Evolutionary conservation across 2,113 vertebrate species (phyloP).

Genomic region (Perca schrenkii): DNA sequence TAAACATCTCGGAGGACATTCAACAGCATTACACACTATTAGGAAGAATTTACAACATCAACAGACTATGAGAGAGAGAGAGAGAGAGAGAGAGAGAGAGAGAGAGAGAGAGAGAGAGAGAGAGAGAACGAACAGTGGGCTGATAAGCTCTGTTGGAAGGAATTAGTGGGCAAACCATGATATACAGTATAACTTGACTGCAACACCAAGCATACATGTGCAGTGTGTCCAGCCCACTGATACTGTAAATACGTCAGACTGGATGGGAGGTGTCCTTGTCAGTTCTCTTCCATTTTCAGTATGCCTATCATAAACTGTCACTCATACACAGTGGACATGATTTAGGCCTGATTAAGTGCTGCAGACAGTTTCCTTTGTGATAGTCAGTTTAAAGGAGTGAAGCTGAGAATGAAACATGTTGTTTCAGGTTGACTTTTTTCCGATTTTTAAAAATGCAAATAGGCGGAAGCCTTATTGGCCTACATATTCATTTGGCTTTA

Average conservation of each 20-base stretch:
- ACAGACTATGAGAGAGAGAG: constrained; percentile 2
- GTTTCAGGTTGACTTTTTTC: background rate
- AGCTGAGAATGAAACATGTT: background rate
- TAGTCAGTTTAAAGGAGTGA: no score
- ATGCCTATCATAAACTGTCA: background rate
- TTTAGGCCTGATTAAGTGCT: background rate
- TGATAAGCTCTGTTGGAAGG: background rate
- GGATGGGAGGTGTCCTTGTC: background rate
- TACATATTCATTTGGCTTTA: background rate
- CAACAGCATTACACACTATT: constrained; percentile 52
- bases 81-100: background rate
- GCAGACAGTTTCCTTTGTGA: no score
- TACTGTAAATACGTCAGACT: background rate
- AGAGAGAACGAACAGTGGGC: no score
- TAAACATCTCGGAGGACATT: constrained; percentile 60
- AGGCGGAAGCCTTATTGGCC: background rate
- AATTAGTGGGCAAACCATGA: background rate
- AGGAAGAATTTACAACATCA: constrained; percentile 56
- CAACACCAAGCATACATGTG: background rate
- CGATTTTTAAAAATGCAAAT: background rate
- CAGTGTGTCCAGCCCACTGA: background rate
- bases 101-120: background rate
- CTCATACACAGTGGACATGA: background rate
- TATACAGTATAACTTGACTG: background rate
- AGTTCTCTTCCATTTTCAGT: background rate